phyloP scores from a whole-genome alignment of 2,888 invertebrate species.

The Nipponacmea schrenckii region DNA sequence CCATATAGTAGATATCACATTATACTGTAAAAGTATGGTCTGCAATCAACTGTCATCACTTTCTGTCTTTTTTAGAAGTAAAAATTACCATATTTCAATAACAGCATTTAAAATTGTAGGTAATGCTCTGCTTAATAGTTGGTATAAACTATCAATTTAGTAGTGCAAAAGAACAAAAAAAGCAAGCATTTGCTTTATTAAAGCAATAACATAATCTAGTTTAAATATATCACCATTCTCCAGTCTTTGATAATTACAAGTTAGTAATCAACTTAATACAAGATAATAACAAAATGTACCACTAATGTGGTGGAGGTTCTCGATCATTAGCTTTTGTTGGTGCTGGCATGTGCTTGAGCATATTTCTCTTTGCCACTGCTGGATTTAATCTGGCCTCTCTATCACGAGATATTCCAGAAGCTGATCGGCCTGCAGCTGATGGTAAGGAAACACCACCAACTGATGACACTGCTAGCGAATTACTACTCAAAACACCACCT shows the following conservation, averaged over 20 bases:
- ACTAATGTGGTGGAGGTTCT: constrained; percentile 60
- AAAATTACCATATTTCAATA: too few species aligned
- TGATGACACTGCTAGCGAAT: constrained; percentile 18
- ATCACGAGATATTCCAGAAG: constrained; percentile 33
- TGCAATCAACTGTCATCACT: too few species aligned
- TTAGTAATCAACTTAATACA: too few species aligned
- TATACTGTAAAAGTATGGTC: too few species aligned
- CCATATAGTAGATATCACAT: too few species aligned
- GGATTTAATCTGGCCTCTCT: constrained; percentile 50
- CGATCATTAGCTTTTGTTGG: constrained; percentile 56
- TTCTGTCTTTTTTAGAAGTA: too few species aligned
- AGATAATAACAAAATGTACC: too few species aligned
- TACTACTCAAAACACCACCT: constrained; percentile 24
- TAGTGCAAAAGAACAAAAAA: constrained; percentile 1
- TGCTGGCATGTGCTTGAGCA: constrained; percentile 62
- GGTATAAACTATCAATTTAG: too few species aligned
- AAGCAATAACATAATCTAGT: neutral
- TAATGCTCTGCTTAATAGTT: too few species aligned
- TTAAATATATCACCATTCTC: neutral
- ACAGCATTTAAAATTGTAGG: too few species aligned
- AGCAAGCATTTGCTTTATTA: neutral
- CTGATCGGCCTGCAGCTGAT: constrained; percentile 42
- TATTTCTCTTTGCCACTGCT: constrained; percentile 58
- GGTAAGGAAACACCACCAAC: constrained; percentile 38
- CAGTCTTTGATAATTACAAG: neutral